These are phyloP conservation scores for Alaudala cheleensis DNA, from an alignment of 2,113 vertebrate genomes.

Conservation along the genomic window DNA sequence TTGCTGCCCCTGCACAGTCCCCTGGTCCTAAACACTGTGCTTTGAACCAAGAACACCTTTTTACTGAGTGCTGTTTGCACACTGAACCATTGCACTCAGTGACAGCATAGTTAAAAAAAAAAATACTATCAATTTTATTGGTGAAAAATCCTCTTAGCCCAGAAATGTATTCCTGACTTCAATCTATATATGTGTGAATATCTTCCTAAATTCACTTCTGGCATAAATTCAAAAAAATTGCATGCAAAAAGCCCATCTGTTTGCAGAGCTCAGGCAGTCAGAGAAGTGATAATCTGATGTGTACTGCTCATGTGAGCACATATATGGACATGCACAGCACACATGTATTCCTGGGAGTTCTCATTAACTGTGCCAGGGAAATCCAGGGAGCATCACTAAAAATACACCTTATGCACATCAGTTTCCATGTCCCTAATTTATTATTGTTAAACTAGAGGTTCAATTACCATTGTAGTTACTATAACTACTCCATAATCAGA, in stretches of 20 bases:
- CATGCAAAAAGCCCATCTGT: not conserved
- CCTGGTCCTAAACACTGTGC: fast-evolving
- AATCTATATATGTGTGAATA: not conserved
- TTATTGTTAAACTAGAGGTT: not conserved
- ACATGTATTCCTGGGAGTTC: not conserved
- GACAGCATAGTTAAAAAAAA: not conserved
- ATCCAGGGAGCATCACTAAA: not conserved
- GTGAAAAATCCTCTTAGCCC: not conserved
- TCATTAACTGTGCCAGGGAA: not conserved
- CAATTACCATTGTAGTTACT: not conserved
- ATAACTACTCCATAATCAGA: constrained; percentile 7
- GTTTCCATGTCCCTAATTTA: not conserved
- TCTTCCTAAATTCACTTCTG: not conserved
- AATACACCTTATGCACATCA: not conserved
- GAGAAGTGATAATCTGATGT: not conserved
- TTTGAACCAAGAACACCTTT: not conserved
- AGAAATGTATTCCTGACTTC: not conserved
- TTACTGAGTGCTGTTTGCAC: not conserved
- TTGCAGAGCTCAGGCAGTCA: not conserved
- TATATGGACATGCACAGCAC: not conserved
- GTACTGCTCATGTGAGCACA: not conserved
- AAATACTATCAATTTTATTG: not conserved
- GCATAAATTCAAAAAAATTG: not conserved
- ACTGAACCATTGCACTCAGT: not conserved
- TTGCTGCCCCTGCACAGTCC: not conserved